Conservation (phyloP, 2,888 invertebrate genomes). For the Argyra leucocephala region DNA sequence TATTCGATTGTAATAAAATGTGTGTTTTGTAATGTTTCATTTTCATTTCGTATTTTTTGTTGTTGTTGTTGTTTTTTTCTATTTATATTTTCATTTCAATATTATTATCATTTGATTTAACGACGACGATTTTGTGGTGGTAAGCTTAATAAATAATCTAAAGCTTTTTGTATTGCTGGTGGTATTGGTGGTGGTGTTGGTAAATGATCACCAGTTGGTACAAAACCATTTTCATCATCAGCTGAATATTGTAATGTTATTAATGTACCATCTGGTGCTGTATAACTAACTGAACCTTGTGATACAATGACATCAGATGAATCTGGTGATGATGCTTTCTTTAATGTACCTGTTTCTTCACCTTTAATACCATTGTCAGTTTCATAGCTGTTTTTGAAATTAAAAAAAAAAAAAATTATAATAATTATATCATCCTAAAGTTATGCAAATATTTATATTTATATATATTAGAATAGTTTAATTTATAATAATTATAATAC, state of each 20-base stretch:
- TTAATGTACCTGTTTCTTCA: conserved; percentile 65
- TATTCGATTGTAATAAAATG: not conserved
- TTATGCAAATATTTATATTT: too few relatives aligned
- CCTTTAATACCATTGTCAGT: conserved; percentile 74
- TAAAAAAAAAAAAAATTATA: conserved; percentile 5
- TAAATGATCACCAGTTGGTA: conserved; percentile 54
- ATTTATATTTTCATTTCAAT: not conserved
- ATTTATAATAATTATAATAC: conserved; percentile 42
- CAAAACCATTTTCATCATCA: conserved; percentile 60
- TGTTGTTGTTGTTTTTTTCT: not conserved
- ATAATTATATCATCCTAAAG: not conserved
- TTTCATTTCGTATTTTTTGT: not conserved
- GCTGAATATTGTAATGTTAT: conserved; percentile 60
- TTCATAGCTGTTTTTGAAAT: conserved; percentile 55
- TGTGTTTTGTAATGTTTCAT: not conserved
- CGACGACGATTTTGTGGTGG: conserved; percentile 42
- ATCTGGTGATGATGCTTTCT: conserved; percentile 60
- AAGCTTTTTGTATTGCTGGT: conserved; percentile 62
- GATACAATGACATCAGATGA: conserved; percentile 57
- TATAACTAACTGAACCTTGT: conserved; percentile 58
- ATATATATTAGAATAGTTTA: not conserved
- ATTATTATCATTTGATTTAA: not conserved
- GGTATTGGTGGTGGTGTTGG: conserved; percentile 70
- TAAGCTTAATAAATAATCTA: conserved; percentile 59
- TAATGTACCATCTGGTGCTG: conserved; percentile 60